These are phyloP conservation scores for Epizoanthus ramosus DNA, from an alignment of 92 coral and sea anemone genomes.

Conservation along the genomic window DNA sequence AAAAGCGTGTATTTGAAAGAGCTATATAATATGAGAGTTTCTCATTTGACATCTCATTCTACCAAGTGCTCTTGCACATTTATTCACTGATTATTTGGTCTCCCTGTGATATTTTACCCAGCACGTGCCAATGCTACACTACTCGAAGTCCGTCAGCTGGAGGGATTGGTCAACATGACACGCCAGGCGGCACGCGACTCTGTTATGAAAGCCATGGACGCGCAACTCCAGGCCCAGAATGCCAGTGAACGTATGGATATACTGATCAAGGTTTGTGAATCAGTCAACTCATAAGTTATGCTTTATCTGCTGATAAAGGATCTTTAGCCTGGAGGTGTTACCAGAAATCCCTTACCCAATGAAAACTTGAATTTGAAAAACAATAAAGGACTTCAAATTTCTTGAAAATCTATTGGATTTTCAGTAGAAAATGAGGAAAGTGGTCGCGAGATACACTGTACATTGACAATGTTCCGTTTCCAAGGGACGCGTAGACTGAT, in stretches of 20 bases:
- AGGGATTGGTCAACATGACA: constrained; percentile 75
- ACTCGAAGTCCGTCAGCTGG: constrained; percentile 70
- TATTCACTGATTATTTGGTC: neutral
- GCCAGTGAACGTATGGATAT: constrained; percentile 72
- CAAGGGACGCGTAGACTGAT: no score
- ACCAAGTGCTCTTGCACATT: neutral
- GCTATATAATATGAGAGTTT: no score
- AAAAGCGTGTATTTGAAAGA: no score
- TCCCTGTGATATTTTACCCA: neutral
- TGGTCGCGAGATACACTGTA: no score
- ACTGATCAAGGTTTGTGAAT: constrained; percentile 68
- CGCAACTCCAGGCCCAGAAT: constrained; percentile 67
- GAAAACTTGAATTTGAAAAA: neutral
- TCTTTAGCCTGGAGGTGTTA: neutral
- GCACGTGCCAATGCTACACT: constrained; percentile 79
- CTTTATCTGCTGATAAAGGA: neutral
- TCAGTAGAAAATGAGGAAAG: no score
- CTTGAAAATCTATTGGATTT: neutral
- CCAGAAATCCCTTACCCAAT: neutral
- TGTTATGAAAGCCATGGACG: constrained; percentile 76
- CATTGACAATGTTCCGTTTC: no score
- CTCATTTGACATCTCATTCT: no score
- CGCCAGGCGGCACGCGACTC: constrained; percentile 75
- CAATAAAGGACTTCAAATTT: neutral
- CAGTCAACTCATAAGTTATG: neutral